Conservation (phyloP, 2,888 invertebrate species). For the Oligia strigilis region DNA sequence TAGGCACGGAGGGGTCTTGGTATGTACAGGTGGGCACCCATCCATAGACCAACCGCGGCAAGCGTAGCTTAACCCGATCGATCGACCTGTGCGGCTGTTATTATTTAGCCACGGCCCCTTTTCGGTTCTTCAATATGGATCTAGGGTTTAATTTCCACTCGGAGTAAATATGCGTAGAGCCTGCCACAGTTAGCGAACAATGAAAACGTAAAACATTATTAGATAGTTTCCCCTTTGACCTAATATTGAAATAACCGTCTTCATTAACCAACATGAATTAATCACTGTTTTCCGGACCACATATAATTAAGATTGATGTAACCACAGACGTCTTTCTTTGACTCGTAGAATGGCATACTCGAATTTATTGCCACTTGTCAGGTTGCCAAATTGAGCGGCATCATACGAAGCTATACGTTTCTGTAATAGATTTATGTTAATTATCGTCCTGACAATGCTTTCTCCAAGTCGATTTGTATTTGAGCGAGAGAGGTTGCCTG, state of each 20-base stretch:
- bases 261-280: conserved; percentile 20
- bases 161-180: not conserved
- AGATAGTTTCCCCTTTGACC: not conserved
- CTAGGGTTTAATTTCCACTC: not conserved
- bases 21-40: no score
- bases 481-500: not conserved
- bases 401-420: not conserved
- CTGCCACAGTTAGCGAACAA: not conserved
- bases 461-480: not conserved
- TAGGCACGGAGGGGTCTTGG: no score
- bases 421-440: not conserved
- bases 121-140: not conserved
- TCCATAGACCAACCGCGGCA: no score
- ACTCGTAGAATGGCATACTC: conserved; percentile 11
- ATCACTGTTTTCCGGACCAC: conserved; percentile 27
- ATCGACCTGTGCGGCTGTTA: no score
- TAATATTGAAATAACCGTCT: not conserved
- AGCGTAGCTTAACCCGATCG: no score
- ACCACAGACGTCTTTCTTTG: conserved; percentile 2
- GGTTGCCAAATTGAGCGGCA: conserved; percentile 22
- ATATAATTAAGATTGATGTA: conserved; percentile 36
- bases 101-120: no score
- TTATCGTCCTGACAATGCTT: not conserved
- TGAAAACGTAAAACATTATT: not conserved
- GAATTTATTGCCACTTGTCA: conserved; percentile 17